Evolutionary conservation across 1,140 invertebrate species (phyloP).

Genomic region (Caligus rogercresseyi): DNA sequence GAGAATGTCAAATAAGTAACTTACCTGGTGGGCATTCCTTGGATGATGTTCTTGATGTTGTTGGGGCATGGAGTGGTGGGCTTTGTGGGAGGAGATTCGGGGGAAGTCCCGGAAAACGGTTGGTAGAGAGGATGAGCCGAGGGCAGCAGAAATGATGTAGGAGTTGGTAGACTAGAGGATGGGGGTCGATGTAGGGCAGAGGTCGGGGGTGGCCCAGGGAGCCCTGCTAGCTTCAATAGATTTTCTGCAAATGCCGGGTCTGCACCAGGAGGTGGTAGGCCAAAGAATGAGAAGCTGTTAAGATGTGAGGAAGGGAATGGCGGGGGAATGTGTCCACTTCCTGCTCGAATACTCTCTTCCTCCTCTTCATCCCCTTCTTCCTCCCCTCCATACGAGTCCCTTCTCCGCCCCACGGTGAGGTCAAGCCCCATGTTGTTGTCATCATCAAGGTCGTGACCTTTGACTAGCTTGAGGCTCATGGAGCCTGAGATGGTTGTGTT

Average conservation of each 20-base stretch:
- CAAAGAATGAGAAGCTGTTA: background rate
- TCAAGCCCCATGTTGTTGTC: slow-evolving; percentile 5
- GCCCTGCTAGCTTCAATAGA: slow-evolving; percentile 11
- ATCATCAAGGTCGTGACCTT: background rate
- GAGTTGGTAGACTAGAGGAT: slow-evolving; percentile 7
- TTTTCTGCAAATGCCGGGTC: slow-evolving; percentile 17
- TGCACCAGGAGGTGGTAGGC: slow-evolving; percentile 5
- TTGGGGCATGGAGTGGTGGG: background rate
- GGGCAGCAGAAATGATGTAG: slow-evolving; percentile 13
- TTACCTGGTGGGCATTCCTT: too few species aligned
- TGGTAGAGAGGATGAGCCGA: slow-evolving; percentile 9
- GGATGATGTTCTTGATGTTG: too few species aligned
- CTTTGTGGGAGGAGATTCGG: background rate
- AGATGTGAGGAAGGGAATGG: background rate
- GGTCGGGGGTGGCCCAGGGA: background rate
- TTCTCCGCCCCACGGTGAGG: slow-evolving; percentile 1
- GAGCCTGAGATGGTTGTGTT: background rate
- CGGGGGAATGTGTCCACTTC: background rate
- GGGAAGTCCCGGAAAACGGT: slow-evolving; percentile 15
- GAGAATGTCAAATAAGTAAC: too few species aligned
- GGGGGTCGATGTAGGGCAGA: background rate
- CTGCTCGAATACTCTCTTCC: background rate
- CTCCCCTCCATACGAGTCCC: background rate
- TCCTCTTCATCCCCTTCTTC: slow-evolving; percentile 4
- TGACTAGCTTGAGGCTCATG: background rate